phyloP scores from a whole-genome alignment of 2,797 vertebrate genomes.

The Nasua narica region DNA sequence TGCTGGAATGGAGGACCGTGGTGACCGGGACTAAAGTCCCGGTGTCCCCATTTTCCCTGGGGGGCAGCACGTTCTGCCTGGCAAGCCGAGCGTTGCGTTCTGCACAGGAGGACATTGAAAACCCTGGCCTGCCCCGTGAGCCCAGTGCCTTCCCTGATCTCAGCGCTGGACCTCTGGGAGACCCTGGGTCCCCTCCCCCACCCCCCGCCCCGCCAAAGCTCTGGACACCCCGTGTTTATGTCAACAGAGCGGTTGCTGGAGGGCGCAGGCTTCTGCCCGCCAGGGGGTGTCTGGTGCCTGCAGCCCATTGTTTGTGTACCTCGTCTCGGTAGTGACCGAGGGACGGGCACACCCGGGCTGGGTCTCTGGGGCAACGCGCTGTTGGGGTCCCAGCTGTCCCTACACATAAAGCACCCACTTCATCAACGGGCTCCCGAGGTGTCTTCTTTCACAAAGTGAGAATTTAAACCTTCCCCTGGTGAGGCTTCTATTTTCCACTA shows the following conservation, averaged over 20 bases:
- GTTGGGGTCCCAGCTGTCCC: conserved; percentile 85
- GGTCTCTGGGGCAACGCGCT: conserved; percentile 79
- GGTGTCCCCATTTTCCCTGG: not conserved
- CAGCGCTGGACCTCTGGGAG: not conserved
- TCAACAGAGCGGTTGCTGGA: conserved; percentile 66
- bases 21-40: conserved; percentile 36
- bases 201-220: not conserved
- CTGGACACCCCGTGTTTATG: conserved; percentile 61
- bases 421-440: conserved; percentile 33
- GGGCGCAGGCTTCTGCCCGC: not conserved
- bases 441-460: conserved; percentile 70
- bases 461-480: conserved; percentile 72
- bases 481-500: conserved; percentile 50
- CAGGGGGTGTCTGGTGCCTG: not conserved
- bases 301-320: conserved; percentile 68
- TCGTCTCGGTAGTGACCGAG: conserved; percentile 65
- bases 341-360: conserved; percentile 33
- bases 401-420: conserved; percentile 75
- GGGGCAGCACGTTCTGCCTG: not conserved
- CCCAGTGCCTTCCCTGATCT: not conserved
- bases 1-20: not conserved
- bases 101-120: not conserved
- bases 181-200: not conserved
- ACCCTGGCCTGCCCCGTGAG: not conserved
- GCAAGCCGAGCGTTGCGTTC: not conserved